Base-by-base conservation (phyloP, 2,113 vertebrate species). In the Lonchura striata region DNA sequence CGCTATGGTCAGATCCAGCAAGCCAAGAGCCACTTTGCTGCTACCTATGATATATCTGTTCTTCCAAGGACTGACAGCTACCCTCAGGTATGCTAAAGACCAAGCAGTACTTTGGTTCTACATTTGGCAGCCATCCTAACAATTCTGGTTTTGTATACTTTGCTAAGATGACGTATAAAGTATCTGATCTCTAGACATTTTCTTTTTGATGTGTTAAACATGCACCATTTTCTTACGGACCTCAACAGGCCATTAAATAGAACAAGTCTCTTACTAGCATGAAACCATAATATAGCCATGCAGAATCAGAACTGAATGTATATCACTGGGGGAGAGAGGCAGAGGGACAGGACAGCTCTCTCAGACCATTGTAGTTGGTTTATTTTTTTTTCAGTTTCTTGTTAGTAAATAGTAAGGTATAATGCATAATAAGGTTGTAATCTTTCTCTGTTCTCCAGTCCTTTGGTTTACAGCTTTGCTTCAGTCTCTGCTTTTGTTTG, bases 1-100 rank as follows among this genome's bases (percentile, higher is more conserved):
- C 98, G 99, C 8, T 99, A 99, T 80, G 99, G 99, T 37, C 99
- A 99, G 97, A 99, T 99, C 92, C 99, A 99, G 82, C 99, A 99
- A 94, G 99, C 99, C 66, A 99, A 99, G 96, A 99, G 97, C 69
- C 99, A 99, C 97, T 99, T 99, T 92, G 98, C 99, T 56, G 98
- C 99, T 65, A 98, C 99, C 10, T 99, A 99, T 76, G 99, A 99
- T 50, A 97, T 99, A 86, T 99, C 99, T 14, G 99, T 99, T 93
- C 95, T 99, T 77, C 99, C 99, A 42, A 98, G 99, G 92, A 98
- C 98, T 75, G 99, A 99, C 97, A 98, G 98, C 96, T 99, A 99
- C 91, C 98, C 99, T 81, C 99, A 99, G 99, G 99, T 98, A 96
- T 39, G 80, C 75, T 79, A 59, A 91, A 98, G 75, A 61, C n/a